Evolutionary conservation across 2,797 vertebrate genomes (phyloP).

Genomic region (Mormyrops attenuatus): DNA sequence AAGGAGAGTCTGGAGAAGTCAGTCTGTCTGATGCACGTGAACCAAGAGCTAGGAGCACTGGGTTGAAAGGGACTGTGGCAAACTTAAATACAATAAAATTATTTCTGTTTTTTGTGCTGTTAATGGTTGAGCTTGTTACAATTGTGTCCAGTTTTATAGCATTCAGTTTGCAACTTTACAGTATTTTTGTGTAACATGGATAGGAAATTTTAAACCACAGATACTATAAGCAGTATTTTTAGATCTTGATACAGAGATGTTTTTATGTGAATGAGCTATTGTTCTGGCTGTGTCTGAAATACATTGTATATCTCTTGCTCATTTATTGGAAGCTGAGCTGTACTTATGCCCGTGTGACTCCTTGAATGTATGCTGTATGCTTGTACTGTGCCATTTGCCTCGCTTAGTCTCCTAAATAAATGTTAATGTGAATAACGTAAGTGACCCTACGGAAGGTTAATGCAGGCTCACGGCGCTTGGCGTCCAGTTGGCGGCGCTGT

Average conservation of each 20-base stretch:
- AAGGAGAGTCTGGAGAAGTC: neutral
- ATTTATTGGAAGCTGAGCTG: neutral
- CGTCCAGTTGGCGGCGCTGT: slow-evolving; percentile 19
- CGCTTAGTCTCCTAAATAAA: neutral
- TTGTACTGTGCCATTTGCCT: neutral
- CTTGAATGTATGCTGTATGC: neutral
- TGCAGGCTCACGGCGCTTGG: neutral
- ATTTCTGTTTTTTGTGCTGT: neutral
- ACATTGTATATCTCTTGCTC: neutral
- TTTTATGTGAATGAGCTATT: neutral
- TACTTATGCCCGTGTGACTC: neutral
- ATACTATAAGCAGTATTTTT: neutral
- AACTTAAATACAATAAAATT: neutral
- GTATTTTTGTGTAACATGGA: neutral
- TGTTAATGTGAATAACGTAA: neutral
- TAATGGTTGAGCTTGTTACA: neutral
- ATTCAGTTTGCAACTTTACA: neutral
- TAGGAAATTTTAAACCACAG: neutral
- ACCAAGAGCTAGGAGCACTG: neutral
- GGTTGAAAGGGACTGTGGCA: neutral
- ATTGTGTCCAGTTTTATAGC: neutral
- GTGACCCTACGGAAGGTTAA: neutral
- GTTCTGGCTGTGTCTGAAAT: neutral
- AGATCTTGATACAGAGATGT: neutral
- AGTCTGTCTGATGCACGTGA: neutral